Evolutionary conservation across 2,113 vertebrate species (phyloP).

Genomic region (Nesospiza acunhae): DNA sequence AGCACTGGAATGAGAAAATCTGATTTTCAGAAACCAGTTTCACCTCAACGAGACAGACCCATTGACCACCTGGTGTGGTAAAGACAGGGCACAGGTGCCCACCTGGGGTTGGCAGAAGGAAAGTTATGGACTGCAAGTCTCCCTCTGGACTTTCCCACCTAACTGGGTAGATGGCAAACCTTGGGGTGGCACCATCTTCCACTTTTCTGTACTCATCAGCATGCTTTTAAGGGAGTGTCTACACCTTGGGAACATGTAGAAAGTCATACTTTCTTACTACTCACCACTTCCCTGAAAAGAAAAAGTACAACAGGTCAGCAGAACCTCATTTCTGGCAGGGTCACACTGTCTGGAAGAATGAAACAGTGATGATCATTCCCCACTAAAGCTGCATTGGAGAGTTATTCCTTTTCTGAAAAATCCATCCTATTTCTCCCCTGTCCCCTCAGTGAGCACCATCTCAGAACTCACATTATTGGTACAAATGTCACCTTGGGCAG

Average conservation of each 20-base stretch:
- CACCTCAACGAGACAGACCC: neutral
- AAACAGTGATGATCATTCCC: neutral
- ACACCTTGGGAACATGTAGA: neutral
- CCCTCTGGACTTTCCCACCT: neutral
- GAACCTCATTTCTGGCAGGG: neutral
- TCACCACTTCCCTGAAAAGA: neutral
- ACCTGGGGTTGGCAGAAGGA: neutral
- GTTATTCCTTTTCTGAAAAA: neutral
- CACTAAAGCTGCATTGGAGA: neutral
- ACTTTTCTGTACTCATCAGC: neutral
- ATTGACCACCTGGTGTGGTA: rapidly evolving
- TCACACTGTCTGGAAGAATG: neutral
- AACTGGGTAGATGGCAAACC: neutral
- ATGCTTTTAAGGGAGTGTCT: neutral
- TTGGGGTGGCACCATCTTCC: neutral
- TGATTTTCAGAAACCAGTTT: neutral
- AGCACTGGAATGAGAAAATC: neutral
- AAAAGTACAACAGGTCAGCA: neutral
- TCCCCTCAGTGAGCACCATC: neutral
- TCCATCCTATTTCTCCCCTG: neutral
- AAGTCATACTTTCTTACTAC: neutral
- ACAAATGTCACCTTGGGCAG: neutral
- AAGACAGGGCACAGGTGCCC: neutral
- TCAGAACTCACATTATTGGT: neutral
- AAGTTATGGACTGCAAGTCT: neutral